Evolutionary conservation across 2,797 vertebrate genomes (phyloP).

Genomic region (Arvicola amphibius): DNA sequence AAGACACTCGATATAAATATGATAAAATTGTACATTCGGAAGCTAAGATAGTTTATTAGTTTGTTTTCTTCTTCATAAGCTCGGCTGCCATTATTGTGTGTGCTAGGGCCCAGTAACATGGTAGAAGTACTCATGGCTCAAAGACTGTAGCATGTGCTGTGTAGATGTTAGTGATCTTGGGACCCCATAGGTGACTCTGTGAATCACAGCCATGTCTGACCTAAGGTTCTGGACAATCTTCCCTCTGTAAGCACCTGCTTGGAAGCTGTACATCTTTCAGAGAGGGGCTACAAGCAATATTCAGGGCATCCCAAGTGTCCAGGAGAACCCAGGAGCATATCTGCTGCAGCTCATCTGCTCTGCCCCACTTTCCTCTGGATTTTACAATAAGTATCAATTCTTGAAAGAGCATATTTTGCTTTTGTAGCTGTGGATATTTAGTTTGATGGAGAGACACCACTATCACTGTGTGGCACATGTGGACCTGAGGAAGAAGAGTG

Average conservation of each 20-base stretch:
- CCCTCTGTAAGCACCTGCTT: too few relatives aligned
- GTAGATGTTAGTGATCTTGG: not conserved
- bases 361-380: not conserved
- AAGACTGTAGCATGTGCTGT: not conserved
- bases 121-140: not conserved
- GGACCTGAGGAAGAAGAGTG: conserved; percentile 89
- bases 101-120: not conserved
- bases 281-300: not conserved
- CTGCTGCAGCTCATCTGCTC: not conserved
- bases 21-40: not conserved
- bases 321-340: not conserved
- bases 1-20: not conserved
- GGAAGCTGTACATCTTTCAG: not conserved
- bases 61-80: not conserved
- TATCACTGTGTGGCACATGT: conserved; percentile 89
- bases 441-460: conserved; percentile 86
- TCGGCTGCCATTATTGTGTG: not conserved
- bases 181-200: not conserved
- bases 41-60: not conserved
- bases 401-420: not conserved
- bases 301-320: not conserved
- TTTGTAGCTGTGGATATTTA: conserved; percentile 92
- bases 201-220: too few relatives aligned
- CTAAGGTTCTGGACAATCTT: not conserved
- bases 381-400: not conserved